Base-by-base conservation (phyloP, 2,113 vertebrate genomes). In the Pyrgilauda ruficollis region DNA sequence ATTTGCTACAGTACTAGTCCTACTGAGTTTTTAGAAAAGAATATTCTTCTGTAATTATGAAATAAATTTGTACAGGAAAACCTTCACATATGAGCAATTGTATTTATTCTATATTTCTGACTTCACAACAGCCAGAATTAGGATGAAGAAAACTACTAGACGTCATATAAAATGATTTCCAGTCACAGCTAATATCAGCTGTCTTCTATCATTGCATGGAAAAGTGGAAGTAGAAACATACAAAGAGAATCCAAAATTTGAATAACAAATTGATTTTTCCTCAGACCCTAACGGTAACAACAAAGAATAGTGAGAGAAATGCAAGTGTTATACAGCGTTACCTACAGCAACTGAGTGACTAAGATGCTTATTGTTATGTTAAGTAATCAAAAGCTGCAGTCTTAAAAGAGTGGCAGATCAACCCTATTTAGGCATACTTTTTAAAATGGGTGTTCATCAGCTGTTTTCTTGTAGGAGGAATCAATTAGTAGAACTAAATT, bases 391-490 rank as follows among this genome's bases (percentile, higher is more conserved):
- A 94, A 92, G 46, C 85, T 93, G 67, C 75, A 78, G 41, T 52
- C 47, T 92, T 84, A 72, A 92, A 95, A 85, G 84, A 68, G 52
- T 76, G 86, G 58, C n/a, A 96, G 73, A 95, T 93, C 64, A 87
- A 73, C 33, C 63, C 43, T 91, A 70, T 79, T 89, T 94, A 91
- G 30, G 67, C 67, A 94, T 58, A 52, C 2, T 58, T 84, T 94
- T 95, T 61, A 6, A 94, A 95, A 92, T 26, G 77, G 15, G 15
- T 82, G 74, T 28, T 95, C 89, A 76, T 95, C 85, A 95, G 76
- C 85, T 95, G 84, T 79, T 92, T 95, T 95, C 87, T 83, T 76
- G 94, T 96, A 79, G 96, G 95, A 93, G 95, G 93, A 96, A 90
- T 97, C 68, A 91, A 76, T 95, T 96, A 84, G 94, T 75, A 69